A percentile compares a stretch with the other conserved stretches of the same genome.
Evolutionary conservation across 1,140 invertebrate genomes (phyloP).

Genomic region (Brachystomella parvula): DNA sequence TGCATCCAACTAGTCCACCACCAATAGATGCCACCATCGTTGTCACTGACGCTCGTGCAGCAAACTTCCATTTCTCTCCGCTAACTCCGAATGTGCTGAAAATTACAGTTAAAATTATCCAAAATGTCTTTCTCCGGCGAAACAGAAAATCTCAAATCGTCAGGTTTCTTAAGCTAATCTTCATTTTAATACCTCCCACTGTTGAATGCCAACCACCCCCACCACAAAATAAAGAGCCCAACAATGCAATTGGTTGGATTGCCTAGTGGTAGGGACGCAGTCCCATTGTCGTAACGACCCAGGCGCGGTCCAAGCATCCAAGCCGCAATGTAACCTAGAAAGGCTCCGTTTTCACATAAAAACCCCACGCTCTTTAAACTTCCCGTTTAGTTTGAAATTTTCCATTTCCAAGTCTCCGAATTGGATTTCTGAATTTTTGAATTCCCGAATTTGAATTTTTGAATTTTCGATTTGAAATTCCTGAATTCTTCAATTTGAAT

Average conservation of each 20-base stretch:
- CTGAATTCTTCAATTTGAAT: too few relatives aligned
- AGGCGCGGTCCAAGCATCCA: constrained; percentile 79
- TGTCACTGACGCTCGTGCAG: constrained; percentile 76
- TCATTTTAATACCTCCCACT: constrained; percentile 55
- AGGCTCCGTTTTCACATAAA: too few relatives aligned
- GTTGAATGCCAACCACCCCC: constrained; percentile 91
- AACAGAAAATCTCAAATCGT: not conserved
- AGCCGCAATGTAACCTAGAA: constrained; percentile 56
- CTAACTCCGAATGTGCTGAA: constrained; percentile 52
- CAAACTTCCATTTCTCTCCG: constrained; percentile 73
- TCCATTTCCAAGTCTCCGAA: too few relatives aligned
- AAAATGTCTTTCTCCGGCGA: not conserved
- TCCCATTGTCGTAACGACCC: constrained; percentile 73
- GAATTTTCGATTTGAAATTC: too few relatives aligned
- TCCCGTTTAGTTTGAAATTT: too few relatives aligned
- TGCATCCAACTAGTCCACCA: constrained; percentile 66
- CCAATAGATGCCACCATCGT: constrained; percentile 83
- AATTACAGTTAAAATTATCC: constrained; percentile 6
- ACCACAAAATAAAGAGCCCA: constrained; percentile 89
- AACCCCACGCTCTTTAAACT: too few relatives aligned
- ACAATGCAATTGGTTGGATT: constrained; percentile 83
- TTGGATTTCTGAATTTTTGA: too few relatives aligned
- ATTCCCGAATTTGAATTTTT: too few relatives aligned
- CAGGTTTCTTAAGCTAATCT: not conserved
- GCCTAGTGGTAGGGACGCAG: constrained; percentile 66